These are phyloP conservation scores for Conchocele bisecta DNA, from an alignment of 2,888 invertebrate species.

Conservation along the genomic window DNA sequence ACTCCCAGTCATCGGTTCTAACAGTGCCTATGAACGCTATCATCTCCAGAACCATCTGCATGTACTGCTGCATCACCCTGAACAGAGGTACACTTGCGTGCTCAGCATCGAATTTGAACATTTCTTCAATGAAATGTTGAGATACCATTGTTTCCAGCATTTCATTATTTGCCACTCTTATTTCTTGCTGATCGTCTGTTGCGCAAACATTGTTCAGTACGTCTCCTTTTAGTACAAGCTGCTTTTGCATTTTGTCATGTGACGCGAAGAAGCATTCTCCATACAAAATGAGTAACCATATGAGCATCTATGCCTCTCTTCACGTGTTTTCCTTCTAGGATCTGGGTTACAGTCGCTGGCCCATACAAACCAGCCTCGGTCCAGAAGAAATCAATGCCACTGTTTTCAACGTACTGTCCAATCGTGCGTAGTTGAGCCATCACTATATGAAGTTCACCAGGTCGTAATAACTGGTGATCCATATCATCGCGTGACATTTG, in stretches of 20 bases:
- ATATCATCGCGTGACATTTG: neutral
- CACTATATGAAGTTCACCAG: constrained; percentile 4
- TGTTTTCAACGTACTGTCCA: constrained; percentile 3
- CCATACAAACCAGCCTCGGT: neutral
- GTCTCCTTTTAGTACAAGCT: too few relatives aligned
- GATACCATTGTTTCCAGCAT: too few relatives aligned
- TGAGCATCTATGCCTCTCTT: constrained; percentile 2
- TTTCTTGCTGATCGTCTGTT: too few relatives aligned
- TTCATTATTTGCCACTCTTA: too few relatives aligned
- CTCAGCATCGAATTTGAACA: too few relatives aligned
- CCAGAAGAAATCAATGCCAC: neutral
- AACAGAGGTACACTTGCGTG: too few relatives aligned
- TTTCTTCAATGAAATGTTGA: too few relatives aligned
- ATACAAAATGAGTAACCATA: neutral
- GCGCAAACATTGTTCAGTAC: too few relatives aligned
- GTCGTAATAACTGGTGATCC: neutral
- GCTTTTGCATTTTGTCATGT: too few relatives aligned
- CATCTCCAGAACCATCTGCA: neutral
- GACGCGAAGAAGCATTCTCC: too few relatives aligned
- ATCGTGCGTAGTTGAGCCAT: neutral
- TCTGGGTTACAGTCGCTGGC: neutral
- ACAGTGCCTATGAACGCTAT: constrained; percentile 13
- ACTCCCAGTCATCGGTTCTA: constrained; percentile 7
- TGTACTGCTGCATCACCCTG: neutral
- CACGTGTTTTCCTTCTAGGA: neutral